Conservation (phyloP, 2,113 vertebrate species). For the Xenopus tropicalis region DNA sequence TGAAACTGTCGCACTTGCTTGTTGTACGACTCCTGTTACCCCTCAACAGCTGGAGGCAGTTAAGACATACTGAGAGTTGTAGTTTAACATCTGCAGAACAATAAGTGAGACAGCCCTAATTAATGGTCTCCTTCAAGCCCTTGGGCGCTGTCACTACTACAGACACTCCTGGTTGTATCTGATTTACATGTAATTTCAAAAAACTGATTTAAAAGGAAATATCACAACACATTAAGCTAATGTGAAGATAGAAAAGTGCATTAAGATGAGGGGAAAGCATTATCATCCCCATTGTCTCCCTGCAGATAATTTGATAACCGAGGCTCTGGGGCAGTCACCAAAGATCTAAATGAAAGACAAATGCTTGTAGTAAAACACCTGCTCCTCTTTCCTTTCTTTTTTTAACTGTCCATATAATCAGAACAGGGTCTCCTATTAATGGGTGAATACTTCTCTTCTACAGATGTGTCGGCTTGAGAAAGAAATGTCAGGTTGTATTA, state of each 20-base stretch:
- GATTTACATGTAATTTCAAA: neutral
- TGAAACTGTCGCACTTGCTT: too few species aligned
- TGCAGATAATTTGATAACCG: constrained; percentile 31
- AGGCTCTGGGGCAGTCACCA: constrained; percentile 14
- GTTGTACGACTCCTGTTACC: too few species aligned
- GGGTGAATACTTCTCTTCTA: constrained; percentile 20
- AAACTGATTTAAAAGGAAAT: neutral
- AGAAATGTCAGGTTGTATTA: constrained; percentile 42
- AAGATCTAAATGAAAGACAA: constrained; percentile 33
- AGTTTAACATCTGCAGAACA: too few species aligned
- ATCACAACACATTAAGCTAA: constrained; percentile 16
- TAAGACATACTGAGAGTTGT: too few species aligned
- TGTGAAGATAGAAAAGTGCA: neutral
- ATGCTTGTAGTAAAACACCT: constrained; percentile 43
- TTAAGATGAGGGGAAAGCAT: constrained; percentile 1
- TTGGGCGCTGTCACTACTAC: too few species aligned
- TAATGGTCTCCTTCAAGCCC: too few species aligned
- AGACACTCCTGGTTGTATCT: too few species aligned
- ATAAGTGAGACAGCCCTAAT: too few species aligned
- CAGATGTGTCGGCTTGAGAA: neutral
- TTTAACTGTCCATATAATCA: constrained; percentile 4
- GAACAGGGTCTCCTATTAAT: constrained; percentile 10
- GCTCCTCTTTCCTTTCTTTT: constrained; percentile 15
- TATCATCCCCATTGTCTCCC: neutral
- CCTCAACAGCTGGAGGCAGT: too few species aligned